Conservation (phyloP, 2,797 vertebrate genomes). For the Rhinella marina region DNA sequence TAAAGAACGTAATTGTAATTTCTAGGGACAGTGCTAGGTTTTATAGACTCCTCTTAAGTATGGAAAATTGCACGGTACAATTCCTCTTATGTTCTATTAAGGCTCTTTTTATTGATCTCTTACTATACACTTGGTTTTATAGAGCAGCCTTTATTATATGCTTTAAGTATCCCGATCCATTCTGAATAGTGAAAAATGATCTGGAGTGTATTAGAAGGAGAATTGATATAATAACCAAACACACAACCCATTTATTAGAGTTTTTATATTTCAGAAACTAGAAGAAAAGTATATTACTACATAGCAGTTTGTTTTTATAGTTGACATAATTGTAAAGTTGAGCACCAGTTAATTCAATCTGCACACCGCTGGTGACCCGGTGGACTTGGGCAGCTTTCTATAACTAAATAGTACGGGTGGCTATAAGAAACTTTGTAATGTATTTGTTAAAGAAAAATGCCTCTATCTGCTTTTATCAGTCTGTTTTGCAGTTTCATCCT, state of each 20-base stretch:
- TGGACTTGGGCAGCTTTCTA: neutral
- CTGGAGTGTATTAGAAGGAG: neutral
- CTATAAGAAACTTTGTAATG: too few relatives aligned
- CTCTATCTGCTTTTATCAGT: too few relatives aligned
- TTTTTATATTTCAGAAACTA: too few relatives aligned
- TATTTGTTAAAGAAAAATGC: too few relatives aligned
- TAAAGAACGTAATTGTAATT: slow-evolving; percentile 6
- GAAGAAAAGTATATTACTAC: too few relatives aligned
- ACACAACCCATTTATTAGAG: neutral
- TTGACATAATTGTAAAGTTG: neutral
- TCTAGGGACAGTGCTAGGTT: neutral
- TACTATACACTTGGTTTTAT: neutral
- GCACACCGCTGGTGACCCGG: neutral
- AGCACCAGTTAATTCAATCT: neutral
- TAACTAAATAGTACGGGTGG: too few relatives aligned
- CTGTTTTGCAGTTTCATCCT: too few relatives aligned
- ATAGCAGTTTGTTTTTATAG: too few relatives aligned
- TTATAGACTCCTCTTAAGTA: slow-evolving; percentile 21
- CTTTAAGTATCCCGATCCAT: neutral
- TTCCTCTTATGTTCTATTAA: neutral
- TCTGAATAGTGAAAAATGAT: neutral
- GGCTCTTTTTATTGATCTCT: neutral
- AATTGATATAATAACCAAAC: neutral
- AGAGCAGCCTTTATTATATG: neutral
- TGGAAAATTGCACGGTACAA: neutral